Base-by-base conservation (phyloP, 2,797 vertebrate genomes). In the Pipistrellus kuhlii region DNA sequence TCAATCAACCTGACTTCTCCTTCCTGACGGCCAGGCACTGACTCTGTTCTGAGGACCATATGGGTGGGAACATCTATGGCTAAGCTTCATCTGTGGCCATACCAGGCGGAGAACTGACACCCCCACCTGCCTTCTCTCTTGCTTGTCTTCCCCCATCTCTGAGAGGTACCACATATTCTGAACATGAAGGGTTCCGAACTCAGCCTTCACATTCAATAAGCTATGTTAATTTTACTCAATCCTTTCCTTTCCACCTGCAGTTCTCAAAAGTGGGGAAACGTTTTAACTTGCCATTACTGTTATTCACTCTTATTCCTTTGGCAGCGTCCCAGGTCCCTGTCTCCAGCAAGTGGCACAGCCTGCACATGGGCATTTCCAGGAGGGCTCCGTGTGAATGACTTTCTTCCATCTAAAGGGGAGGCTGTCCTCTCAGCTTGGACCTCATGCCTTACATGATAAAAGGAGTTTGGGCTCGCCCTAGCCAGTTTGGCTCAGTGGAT, bases 241-340 rank as follows among this genome's bases (percentile, higher is more conserved):
- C 62, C 30, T 35, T 88, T 30, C 23, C 66, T 86, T 83, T 38
- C 48, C 77, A 41, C 32, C 41, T 53, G 25, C 8, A 17, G 4
- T 73, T 77, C 53, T 85, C 17, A 57, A 18, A 87, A 81, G 13
- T 73, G 5, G 35, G 23, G 46, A 64, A 46, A 21, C 46, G 1
- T 25, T 89, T 87, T 75, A 78, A 66, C n/a, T 75, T 71, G 51
- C 17, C 77, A 35, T 35, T 88, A 8, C 1, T 85, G 27, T 93
- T 68, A 69, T 93, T 94, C 80, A n/a, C 7, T 90, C 88, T 55
- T 55, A 88, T 88, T 90, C 14, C 30, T 81, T 8, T 35, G 10
- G 64, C n/a, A 35, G n/a, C 8, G 8, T 4, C 64, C 17, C 64
- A 35, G n/a, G 64, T 18, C 64, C n/a, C 64, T 5, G 64, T 68